Evolutionary conservation across 2,113 vertebrate species (phyloP), one percentile per base, ranked within the genome.

Genomic region (Todiramphus saurophagus): DNA sequence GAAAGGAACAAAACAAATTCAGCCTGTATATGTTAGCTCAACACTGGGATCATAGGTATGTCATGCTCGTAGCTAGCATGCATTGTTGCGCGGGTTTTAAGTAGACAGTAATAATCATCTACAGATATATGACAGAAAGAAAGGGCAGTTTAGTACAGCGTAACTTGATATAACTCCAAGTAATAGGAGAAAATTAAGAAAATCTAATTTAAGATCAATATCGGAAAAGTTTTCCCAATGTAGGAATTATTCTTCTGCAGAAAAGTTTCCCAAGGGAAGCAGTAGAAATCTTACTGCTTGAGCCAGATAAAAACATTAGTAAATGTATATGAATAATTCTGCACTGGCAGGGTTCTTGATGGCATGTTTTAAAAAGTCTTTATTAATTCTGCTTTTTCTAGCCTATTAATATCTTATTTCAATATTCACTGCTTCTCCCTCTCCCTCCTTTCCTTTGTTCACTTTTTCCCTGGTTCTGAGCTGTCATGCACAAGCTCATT

Each of bases 331-430:
- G 74, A 96, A 96, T 84, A 92, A 92, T 94, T 94, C 74, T 69
- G 70, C 21, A 51, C 90, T 97, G 92, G 75, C 89, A 94, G 30
- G 53, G 81, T 9, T 90, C 95, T 93, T 95, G 92, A 96, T 82
- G 58, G 83, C 83, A 75, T 89, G 80, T 94, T 95, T 90, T 79
- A 87, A 69, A 75, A 88, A 93, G 91, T 94, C 94, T 85, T 95
- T 83, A 93, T 94, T 91, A 93, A 94, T 95, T 92, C 94, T 95
- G 50, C 55, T 89, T 92, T 79, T 90, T 73, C 86, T 83, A 91
- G 46, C 87, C 96, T 97, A 96, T 96, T 93, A 96, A 96, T 97
- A 96, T 81, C 94, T 76, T 96, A 85, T 72, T 96, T 96, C 89
- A 95, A 91, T 59, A 92, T 81, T 93, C 5, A 0, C 74, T 96